Evolutionary conservation across 2,888 invertebrate genomes (phyloP).

Genomic region (Bhutanitis thaidina): DNA sequence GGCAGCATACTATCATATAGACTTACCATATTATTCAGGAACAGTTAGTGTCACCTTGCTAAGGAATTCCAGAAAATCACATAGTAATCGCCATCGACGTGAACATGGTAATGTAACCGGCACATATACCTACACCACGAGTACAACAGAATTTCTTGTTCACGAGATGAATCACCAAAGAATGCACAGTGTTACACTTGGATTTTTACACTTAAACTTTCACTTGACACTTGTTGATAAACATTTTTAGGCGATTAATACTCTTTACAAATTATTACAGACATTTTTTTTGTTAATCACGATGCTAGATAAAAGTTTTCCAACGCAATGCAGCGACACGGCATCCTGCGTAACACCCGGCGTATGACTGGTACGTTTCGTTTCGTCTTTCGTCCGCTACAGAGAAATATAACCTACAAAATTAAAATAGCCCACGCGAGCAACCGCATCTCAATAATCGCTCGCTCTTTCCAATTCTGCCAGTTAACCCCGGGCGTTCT

Average conservation of each 20-base stretch:
- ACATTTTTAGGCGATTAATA: slow-evolving; percentile 3
- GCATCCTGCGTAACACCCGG: slow-evolving; percentile 41
- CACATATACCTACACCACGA: slow-evolving; percentile 37
- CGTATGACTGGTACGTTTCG: slow-evolving; percentile 60
- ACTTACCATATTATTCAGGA: slow-evolving; percentile 17
- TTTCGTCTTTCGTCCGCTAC: slow-evolving; percentile 38
- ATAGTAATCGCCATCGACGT: slow-evolving; percentile 17
- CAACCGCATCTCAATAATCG: slow-evolving; percentile 42
- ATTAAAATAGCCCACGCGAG: slow-evolving; percentile 52
- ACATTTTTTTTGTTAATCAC: slow-evolving; percentile 46
- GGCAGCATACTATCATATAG: too few relatives aligned
- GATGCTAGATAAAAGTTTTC: slow-evolving; percentile 63
- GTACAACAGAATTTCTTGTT: slow-evolving; percentile 66
- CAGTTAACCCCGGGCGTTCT: slow-evolving; percentile 48
- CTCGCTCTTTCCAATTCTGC: slow-evolving; percentile 55
- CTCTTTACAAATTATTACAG: not conserved
- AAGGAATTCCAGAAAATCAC: slow-evolving; percentile 20
- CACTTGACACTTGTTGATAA: slow-evolving; percentile 40
- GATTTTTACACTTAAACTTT: slow-evolving; percentile 45
- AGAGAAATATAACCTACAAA: slow-evolving; percentile 65
- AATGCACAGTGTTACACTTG: slow-evolving; percentile 61
- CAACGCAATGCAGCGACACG: slow-evolving; percentile 43
- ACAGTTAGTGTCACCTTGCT: slow-evolving; percentile 2
- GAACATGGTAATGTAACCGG: slow-evolving; percentile 57
- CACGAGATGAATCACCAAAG: slow-evolving; percentile 73